Evolutionary conservation across 2,888 invertebrate species (phyloP), one percentile per base, ranked within the genome.

Genomic region (Eilema caniola): DNA sequence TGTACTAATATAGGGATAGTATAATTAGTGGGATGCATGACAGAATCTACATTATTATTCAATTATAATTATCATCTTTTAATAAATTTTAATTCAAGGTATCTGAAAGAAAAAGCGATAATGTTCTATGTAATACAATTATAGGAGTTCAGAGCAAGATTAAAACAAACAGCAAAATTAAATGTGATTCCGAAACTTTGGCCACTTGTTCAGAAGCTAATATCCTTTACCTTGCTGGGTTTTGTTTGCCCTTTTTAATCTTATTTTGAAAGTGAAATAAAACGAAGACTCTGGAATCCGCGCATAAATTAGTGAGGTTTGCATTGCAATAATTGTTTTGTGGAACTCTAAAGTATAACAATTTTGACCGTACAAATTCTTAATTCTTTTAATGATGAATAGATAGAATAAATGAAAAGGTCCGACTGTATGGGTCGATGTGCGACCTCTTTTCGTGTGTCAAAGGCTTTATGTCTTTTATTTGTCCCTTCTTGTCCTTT

Each of bases 171-270:
- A 80, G 68, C 68, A 76, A 87, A 86, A 86, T 85, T 86, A 86
- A 89, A 86, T 83, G 81, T 85, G 79, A 84, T 86, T 86, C 82
- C 78, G 70, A 87, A 89, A 89, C 82, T 88, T 87, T 57, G 28
- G 62, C 76, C 80, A 83, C 81, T 89, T 86, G 78, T 75, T 77
- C 73, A 57, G 69, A 68, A 83, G 75, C 75, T 79, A 81, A 84
- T 85, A 83, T 85, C 83, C 82, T 85, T 87, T 87, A 85, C 86
- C 80, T 82, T 70, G 25, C 68, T 77, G 78, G 75, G 78, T 85
- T 88, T 84, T 80, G 86, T 86, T 82, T 79, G 64, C 65, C 74
- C 76, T 75, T 79, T 80, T 77, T 85, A 86, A 90, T 86, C 81
- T 83, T 78, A 81, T 83, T 85, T 81, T 73, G 60, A 74, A 80